Evolutionary conservation across 2,888 invertebrate genomes (phyloP).

Genomic region (Imbricaverruca yamaguchii): DNA sequence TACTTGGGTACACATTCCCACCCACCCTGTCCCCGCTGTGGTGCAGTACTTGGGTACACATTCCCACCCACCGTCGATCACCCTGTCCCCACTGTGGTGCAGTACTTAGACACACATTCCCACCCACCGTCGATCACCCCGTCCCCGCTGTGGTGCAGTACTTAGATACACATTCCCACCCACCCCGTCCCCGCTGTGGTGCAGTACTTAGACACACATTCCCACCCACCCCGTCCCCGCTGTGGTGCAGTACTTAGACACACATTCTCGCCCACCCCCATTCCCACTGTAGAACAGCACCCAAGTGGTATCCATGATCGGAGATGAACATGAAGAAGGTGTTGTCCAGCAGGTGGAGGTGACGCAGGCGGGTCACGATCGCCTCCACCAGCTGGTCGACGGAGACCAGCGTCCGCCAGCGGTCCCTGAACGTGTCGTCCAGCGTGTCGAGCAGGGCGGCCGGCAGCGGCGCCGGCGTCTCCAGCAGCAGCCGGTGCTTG

Average conservation of each 20-base stretch:
- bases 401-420: slow-evolving; percentile 72
- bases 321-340: slow-evolving; percentile 79
- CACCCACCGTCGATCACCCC: too few species aligned
- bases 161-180: too few species aligned
- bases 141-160: too few species aligned
- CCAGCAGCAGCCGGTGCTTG: slow-evolving; percentile 77
- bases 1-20: too few species aligned
- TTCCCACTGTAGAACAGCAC: slow-evolving; percentile 44
- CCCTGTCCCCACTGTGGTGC: too few species aligned
- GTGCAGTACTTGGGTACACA: too few species aligned
- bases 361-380: slow-evolving; percentile 52
- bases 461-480: slow-evolving; percentile 60
- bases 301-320: slow-evolving; percentile 86
- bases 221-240: too few species aligned
- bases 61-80: too few species aligned
- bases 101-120: too few species aligned
- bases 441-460: slow-evolving; percentile 51
- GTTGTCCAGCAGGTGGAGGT: slow-evolving; percentile 52
- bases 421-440: slow-evolving; percentile 61
- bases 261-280: slow-evolving; percentile 1
- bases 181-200: too few species aligned
- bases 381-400: slow-evolving; percentile 75
- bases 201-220: too few species aligned
- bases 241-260: neutral
- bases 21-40: too few species aligned